Evolutionary conservation across 2,113 vertebrate species (phyloP).

Genomic region (Gallinago undulata): DNA sequence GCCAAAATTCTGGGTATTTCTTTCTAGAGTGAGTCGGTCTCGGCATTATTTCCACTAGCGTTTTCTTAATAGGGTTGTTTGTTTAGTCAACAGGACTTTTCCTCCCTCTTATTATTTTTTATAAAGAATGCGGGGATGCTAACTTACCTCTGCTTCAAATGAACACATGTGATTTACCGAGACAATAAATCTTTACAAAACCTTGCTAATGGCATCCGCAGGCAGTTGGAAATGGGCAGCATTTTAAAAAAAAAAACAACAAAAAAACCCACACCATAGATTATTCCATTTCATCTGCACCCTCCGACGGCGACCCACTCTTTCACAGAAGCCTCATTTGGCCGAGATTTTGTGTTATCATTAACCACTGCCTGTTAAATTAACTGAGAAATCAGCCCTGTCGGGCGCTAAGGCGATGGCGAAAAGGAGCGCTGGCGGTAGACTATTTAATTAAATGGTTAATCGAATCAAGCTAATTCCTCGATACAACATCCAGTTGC

Average conservation of each 20-base stretch:
- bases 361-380: slow-evolving; percentile 42
- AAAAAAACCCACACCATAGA: neutral
- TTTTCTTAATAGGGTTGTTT: neutral
- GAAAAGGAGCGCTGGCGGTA: neutral
- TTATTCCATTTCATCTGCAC: neutral
- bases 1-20: slow-evolving; percentile 6
- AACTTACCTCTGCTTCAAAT: slow-evolving; percentile 5
- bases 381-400: slow-evolving; percentile 38
- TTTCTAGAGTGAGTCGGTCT: neutral
- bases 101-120: neutral
- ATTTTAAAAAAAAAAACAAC: neutral
- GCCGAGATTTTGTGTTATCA: slow-evolving; percentile 27
- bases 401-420: neutral
- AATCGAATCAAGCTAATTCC: slow-evolving; percentile 41
- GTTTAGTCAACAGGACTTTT: slow-evolving; percentile 5
- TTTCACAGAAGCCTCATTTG: slow-evolving; percentile 27
- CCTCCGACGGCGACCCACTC: neutral
- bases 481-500: neutral
- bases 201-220: slow-evolving; percentile 33
- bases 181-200: slow-evolving; percentile 48
- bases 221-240: slow-evolving; percentile 12
- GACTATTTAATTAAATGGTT: slow-evolving; percentile 36
- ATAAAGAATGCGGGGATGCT: neutral
- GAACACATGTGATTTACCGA: slow-evolving; percentile 21
- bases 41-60: neutral